Evolutionary conservation across 2,797 vertebrate species (phyloP).

Genomic region (Gallinago solitaria): DNA sequence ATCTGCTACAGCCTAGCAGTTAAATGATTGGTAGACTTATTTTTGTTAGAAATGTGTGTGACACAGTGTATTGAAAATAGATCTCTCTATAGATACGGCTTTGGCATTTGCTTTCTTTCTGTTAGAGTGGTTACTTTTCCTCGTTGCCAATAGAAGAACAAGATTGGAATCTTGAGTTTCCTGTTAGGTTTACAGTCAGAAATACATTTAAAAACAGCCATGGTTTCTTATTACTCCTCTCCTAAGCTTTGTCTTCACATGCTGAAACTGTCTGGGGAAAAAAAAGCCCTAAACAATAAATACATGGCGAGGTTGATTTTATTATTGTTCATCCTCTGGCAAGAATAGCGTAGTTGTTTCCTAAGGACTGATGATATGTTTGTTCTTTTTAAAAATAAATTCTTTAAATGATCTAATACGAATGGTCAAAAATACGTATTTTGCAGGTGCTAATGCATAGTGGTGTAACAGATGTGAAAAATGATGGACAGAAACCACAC

Average conservation of each 20-base stretch:
- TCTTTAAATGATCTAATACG: background rate
- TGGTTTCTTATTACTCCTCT: background rate
- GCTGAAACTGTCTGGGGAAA: background rate
- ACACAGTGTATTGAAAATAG: background rate
- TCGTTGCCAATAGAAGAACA: background rate
- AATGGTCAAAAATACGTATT: constrained; percentile 1
- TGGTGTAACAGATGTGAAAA: constrained; percentile 82
- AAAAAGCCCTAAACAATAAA: background rate
- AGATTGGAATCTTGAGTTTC: background rate
- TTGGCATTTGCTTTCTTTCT: background rate
- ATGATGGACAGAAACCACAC: constrained; percentile 80
- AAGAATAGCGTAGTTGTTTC: background rate
- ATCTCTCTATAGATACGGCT: background rate
- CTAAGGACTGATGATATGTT: background rate
- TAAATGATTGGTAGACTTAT: background rate
- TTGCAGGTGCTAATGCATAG: constrained; percentile 86
- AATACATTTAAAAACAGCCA: background rate
- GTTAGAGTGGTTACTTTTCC: background rate
- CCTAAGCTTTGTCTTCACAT: background rate
- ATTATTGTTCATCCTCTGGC: background rate
- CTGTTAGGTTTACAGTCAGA: background rate
- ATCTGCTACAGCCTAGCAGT: background rate
- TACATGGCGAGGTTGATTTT: background rate
- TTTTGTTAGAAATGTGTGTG: background rate
- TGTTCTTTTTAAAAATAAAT: background rate